These are phyloP conservation scores for Decapterus maruadsi DNA, from an alignment of 2,797 vertebrate genomes.

Conservation along the genomic window DNA sequence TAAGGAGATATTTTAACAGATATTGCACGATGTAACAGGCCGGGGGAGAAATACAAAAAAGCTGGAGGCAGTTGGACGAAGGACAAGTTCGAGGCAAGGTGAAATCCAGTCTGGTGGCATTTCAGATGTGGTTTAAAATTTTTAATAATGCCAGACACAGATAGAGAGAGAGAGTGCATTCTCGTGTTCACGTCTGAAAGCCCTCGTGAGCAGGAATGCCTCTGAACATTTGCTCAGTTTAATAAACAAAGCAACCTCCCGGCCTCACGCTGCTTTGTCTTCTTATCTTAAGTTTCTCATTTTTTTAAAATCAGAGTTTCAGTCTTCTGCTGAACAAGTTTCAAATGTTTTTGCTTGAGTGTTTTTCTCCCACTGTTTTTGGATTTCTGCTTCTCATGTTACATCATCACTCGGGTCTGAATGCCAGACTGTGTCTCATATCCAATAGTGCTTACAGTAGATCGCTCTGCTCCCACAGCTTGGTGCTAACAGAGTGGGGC, in stretches of 20 bases:
- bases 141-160: slow-evolving; percentile 30
- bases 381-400: slow-evolving; percentile 40
- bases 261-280: neutral
- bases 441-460: slow-evolving; percentile 64
- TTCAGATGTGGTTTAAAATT: slow-evolving; percentile 37
- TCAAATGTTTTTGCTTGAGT: slow-evolving; percentile 1
- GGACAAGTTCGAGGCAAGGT: neutral
- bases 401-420: slow-evolving; percentile 54
- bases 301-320: neutral
- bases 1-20: slow-evolving; percentile 34
- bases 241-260: slow-evolving; percentile 30
- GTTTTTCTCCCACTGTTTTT: slow-evolving; percentile 13
- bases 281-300: neutral
- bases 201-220: slow-evolving; percentile 17
- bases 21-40: neutral
- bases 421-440: slow-evolving; percentile 64
- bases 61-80: neutral
- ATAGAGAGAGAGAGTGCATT: slow-evolving; percentile 60
- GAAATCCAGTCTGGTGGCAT: slow-evolving; percentile 9
- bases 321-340: neutral
- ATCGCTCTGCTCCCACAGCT: slow-evolving; percentile 74
- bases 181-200: slow-evolving; percentile 41
- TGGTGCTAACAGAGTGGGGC: slow-evolving; percentile 65
- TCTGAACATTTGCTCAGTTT: slow-evolving; percentile 34
- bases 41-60: slow-evolving; percentile 1